A percentile compares a stretch with the other conserved stretches of the same genome.
Evolutionary conservation across 2,888 invertebrate species (phyloP).

Genomic region (Acrobasis consociella): DNA sequence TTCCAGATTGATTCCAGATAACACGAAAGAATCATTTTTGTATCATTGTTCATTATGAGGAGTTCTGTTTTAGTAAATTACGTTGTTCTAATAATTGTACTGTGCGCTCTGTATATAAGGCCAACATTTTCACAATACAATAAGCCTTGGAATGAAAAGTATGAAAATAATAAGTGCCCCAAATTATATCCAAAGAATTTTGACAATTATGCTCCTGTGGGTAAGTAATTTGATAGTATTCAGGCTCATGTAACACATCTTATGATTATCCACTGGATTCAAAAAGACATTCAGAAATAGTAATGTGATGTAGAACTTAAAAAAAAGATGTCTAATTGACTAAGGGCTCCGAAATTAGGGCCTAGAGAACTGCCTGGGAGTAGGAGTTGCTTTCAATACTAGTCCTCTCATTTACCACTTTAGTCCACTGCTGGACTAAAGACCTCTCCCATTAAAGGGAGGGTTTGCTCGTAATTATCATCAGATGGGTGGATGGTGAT

Average conservation of each 20-base stretch:
- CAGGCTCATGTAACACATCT: no score
- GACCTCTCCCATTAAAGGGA: no score
- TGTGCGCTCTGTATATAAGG: conserved; percentile 52
- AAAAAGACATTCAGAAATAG: no score
- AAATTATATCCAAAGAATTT: conserved; percentile 81
- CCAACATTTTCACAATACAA: conserved; percentile 62
- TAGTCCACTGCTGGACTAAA: no score
- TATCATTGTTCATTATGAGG: conserved; percentile 17
- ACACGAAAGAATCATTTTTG: not conserved
- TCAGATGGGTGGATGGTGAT: no score
- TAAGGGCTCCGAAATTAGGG: no score
- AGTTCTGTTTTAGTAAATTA: conserved; percentile 36
- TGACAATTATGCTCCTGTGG: conserved; percentile 80
- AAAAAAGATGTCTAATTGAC: no score
- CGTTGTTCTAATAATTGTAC: conserved; percentile 46
- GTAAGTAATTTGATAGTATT: conserved; percentile 54
- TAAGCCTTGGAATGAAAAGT: conserved; percentile 74
- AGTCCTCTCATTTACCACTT: no score
- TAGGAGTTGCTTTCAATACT: no score
- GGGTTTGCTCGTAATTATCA: no score
- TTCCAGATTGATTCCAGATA: not conserved
- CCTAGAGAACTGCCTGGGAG: no score
- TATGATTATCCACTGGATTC: conserved; percentile 7
- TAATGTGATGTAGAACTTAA: not conserved
- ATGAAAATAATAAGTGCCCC: conserved; percentile 79